Base-by-base conservation (phyloP, 2,888 invertebrate genomes). In the Lymantria monacha region DNA sequence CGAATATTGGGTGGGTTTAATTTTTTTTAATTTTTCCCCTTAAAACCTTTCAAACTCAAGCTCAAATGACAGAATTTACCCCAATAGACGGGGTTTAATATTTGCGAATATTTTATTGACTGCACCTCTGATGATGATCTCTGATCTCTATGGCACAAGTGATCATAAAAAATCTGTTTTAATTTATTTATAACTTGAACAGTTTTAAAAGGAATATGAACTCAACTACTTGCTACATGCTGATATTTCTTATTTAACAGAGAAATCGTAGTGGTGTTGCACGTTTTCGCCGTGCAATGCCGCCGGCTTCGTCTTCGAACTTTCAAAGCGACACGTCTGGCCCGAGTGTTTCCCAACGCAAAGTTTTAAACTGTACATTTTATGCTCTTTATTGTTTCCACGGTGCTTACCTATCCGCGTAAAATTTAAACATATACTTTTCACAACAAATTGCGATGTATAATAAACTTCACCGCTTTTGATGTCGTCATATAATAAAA, bases 221-320 rank as follows among this genome's bases (percentile, higher is more conserved):
- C 70, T 63, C 70, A 74, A 73, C 72, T 74, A 68, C 55, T 57
- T 54, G 63, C 67, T 33, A 33, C 22, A 22, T 22, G 22, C 22
- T 81, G 78, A 89, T 89, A 87, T 87, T 85, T 89, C 86, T 86
- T 81, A 78, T n/a, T n/a, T 86, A 87, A 85, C 83, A 83, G 79
- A 71, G 71, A 74, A 76, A 82, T 80, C 78, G 76, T 66, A 61
- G 70, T 67, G 70, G 70, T 64, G 70, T 66, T 50, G 70, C 69
- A 65, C 63, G 60, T 57, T 61, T 60, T 59, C 63, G 33, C 41
- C 46, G 51, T 38, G 22, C 42, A 47, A 51, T 40, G 73, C 73
- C 78, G 73, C 76, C 79, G 76, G 77, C 80, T 76, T 69, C 78
- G 73, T 80, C 83, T 83, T 77, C 73, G 77, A 87, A 90, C 83